These are phyloP conservation scores for Polyommatus icarus DNA, from an alignment of 2,888 invertebrate species.

Conservation along the genomic window DNA sequence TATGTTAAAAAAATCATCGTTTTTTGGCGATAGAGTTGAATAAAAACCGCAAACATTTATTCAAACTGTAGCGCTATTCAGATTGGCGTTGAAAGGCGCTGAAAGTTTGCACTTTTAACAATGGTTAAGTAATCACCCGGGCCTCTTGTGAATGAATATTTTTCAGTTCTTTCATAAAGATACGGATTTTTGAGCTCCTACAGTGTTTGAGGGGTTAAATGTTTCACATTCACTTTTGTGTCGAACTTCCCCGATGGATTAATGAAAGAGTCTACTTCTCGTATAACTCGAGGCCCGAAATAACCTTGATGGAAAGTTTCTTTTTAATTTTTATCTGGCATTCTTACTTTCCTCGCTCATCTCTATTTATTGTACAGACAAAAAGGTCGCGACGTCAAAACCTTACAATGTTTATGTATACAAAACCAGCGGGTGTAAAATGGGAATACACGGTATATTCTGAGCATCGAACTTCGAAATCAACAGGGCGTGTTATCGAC, in stretches of 20 bases:
- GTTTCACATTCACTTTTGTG: constrained; percentile 31
- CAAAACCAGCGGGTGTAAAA: constrained; percentile 23
- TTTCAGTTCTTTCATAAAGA: constrained; percentile 34
- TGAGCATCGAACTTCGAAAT: constrained; percentile 26
- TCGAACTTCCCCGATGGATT: constrained; percentile 18
- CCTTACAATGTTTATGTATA: background rate
- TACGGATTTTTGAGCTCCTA: constrained; percentile 29
- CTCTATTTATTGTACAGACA: background rate
- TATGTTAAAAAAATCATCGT: constrained; percentile 31
- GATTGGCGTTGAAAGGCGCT: constrained; percentile 37
- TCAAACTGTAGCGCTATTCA: constrained; percentile 35
- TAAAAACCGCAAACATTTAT: constrained; percentile 40
- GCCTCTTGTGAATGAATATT: constrained; percentile 34
- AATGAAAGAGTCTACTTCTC: constrained; percentile 24
- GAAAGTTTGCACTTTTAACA: constrained; percentile 40
- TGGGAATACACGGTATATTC: constrained; percentile 3
- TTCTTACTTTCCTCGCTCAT: background rate
- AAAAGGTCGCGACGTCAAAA: constrained; percentile 7
- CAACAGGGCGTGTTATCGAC: constrained; percentile 30
- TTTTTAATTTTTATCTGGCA: background rate
- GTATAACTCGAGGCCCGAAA: constrained; percentile 3
- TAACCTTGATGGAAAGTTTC: background rate
- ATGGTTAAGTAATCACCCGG: constrained; percentile 36
- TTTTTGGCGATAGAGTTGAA: constrained; percentile 34
- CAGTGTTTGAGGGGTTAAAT: constrained; percentile 30